Conservation (phyloP, 1,140 invertebrate genomes). For the Achatina immaculata region DNA sequence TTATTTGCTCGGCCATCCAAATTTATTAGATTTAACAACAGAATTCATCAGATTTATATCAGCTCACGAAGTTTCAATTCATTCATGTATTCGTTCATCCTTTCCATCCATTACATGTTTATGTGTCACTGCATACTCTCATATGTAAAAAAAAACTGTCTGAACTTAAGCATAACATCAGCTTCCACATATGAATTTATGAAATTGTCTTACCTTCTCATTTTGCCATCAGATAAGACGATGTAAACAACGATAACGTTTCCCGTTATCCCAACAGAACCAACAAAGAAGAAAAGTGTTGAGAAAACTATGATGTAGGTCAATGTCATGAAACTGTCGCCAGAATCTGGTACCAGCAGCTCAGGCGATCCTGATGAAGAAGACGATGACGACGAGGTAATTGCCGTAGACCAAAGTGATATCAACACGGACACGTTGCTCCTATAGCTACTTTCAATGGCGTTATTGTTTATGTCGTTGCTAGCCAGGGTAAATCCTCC, state of each 20-base stretch:
- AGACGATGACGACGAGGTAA: background rate
- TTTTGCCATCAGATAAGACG: slow-evolving; percentile 62
- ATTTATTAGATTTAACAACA: too few species aligned
- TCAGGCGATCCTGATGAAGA: background rate
- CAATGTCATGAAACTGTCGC: background rate
- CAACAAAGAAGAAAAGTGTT: slow-evolving; percentile 53
- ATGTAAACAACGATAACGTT: slow-evolving; percentile 69
- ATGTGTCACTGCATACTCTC: too few species aligned
- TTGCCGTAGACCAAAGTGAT: background rate
- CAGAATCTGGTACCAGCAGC: background rate
- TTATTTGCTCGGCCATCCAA: too few species aligned
- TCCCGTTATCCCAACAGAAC: slow-evolving; percentile 55
- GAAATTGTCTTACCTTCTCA: slow-evolving; percentile 66
- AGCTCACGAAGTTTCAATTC: too few species aligned
- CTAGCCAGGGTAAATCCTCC: background rate
- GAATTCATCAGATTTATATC: too few species aligned
- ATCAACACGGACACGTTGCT: slow-evolving; percentile 1
- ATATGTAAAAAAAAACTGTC: too few species aligned
- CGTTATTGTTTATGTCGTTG: background rate
- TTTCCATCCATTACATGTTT: too few species aligned
- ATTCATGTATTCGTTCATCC: too few species aligned
- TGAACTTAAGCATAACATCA: too few species aligned
- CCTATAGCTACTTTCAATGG: background rate
- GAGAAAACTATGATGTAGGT: slow-evolving; percentile 45
- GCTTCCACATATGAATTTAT: too few species aligned